phyloP scores from a whole-genome alignment of 2,888 invertebrate genomes.

The Lomographa bimaculata region DNA sequence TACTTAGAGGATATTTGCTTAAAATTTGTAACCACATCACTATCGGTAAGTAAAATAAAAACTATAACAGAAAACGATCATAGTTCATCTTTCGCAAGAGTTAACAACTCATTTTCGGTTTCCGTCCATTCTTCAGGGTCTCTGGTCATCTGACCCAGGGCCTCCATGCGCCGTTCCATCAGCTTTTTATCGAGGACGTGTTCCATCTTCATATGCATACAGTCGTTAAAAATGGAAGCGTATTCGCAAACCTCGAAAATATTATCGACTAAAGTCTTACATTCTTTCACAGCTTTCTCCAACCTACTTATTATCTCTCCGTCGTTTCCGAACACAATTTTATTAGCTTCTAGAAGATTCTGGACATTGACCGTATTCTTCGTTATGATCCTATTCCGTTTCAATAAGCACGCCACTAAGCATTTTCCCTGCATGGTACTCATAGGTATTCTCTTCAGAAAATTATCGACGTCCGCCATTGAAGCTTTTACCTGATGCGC shows the following conservation, averaged over 20 bases:
- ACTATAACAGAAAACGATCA: too few species aligned
- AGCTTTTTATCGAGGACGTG: conserved; percentile 70
- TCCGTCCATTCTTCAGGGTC: conserved; percentile 65
- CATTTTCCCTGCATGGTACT: conserved; percentile 66
- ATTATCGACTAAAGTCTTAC: conserved; percentile 49
- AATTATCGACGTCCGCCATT: conserved; percentile 63
- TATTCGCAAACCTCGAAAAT: conserved; percentile 75
- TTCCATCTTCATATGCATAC: conserved; percentile 78
- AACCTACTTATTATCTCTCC: conserved; percentile 63
- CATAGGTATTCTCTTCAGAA: conserved; percentile 68
- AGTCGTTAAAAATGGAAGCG: conserved; percentile 73
- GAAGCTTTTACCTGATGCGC: conserved; percentile 69
- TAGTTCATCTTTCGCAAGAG: conserved; percentile 69
- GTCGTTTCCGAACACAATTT: conserved; percentile 64
- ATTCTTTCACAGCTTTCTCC: conserved; percentile 58
- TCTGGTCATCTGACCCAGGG: conserved; percentile 63
- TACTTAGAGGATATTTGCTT: too few species aligned
- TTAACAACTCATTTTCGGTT: conserved; percentile 65
- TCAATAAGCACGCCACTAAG: conserved; percentile 73
- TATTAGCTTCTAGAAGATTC: conserved; percentile 61
- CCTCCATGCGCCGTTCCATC: conserved; percentile 72
- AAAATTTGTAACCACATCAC: too few species aligned
- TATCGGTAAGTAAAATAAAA: too few species aligned
- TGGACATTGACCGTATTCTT: conserved; percentile 60
- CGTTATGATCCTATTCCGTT: conserved; percentile 62